Conservation (phyloP, 2,797 vertebrate genomes). For the Ctenosaura bakeri region DNA sequence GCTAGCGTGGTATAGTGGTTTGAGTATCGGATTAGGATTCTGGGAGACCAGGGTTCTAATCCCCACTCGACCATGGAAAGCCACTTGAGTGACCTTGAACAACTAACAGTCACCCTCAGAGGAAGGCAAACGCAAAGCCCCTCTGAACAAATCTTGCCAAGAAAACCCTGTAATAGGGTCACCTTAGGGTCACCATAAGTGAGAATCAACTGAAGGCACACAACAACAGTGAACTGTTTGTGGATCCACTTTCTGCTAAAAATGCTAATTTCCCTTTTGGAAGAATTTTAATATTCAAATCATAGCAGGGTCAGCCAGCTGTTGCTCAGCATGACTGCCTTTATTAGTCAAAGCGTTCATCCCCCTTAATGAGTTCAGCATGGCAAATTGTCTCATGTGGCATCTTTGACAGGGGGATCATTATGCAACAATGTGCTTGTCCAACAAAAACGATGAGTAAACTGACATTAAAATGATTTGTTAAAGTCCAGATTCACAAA, state of each 20-base stretch:
- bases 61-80: background rate
- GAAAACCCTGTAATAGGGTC: too few relatives aligned
- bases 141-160: background rate
- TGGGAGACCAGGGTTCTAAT: too few relatives aligned
- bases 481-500: conserved; percentile 39
- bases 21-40: too few relatives aligned
- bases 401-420: conserved; percentile 14
- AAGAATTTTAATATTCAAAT: conserved; percentile 28
- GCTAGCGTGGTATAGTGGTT: too few relatives aligned
- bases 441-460: conserved; percentile 47
- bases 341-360: conserved; percentile 8
- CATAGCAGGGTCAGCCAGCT: conserved; percentile 24
- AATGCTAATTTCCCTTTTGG: conserved; percentile 5
- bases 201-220: background rate
- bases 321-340: conserved; percentile 30
- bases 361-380: conserved; percentile 32
- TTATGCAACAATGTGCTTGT: conserved; percentile 29
- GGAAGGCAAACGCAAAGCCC: background rate
- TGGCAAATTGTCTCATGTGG: conserved; percentile 27
- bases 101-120: background rate
- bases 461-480: conserved; percentile 36
- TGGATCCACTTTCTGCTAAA: background rate
- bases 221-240: background rate
- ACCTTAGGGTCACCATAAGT: background rate
- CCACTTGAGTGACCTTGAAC: background rate